phyloP scores from a whole-genome alignment of 2,113 vertebrate genomes.

The Apodemus speciosus region DNA sequence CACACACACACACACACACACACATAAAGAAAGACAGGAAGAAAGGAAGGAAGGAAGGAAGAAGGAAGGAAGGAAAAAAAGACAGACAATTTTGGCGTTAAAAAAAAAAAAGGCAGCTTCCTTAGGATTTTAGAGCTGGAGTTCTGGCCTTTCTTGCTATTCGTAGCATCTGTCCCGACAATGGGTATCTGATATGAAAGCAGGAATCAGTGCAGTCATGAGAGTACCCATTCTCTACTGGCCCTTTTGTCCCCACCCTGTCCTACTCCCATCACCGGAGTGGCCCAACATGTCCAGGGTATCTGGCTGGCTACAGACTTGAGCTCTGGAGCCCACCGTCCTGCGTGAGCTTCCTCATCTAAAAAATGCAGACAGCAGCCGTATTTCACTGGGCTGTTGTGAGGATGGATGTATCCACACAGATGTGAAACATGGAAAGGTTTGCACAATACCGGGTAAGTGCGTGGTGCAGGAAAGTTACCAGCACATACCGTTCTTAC shows the following conservation, averaged over 20 bases:
- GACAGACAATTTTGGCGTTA: not conserved
- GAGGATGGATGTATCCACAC: not conserved
- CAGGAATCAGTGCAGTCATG: not conserved
- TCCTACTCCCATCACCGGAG: not conserved
- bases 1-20: not conserved
- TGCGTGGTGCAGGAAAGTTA: rapidly evolving
- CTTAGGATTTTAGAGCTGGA: not conserved
- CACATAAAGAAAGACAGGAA: not conserved
- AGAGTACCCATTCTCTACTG: not conserved
- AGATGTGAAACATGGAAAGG: too few relatives aligned
- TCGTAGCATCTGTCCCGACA: not conserved
- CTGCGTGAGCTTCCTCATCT: not conserved
- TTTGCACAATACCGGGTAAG: too few relatives aligned
- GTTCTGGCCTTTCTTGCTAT: not conserved
- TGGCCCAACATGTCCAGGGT: not conserved
- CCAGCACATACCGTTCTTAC: not conserved
- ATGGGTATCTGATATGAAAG: not conserved
- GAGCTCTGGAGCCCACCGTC: not conserved
- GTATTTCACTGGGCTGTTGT: rapidly evolving
- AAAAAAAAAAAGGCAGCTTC: not conserved
- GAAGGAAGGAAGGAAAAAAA: not conserved
- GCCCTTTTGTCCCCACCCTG: not conserved
- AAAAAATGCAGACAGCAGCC: not conserved
- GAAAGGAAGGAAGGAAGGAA: too few relatives aligned
- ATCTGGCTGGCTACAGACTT: not conserved